Percentiles rank a stretch among this genome's conserved stretches.
phyloP scores from a whole-genome alignment of 2,797 vertebrate species.

The Synaphobranchus kaupii region DNA sequence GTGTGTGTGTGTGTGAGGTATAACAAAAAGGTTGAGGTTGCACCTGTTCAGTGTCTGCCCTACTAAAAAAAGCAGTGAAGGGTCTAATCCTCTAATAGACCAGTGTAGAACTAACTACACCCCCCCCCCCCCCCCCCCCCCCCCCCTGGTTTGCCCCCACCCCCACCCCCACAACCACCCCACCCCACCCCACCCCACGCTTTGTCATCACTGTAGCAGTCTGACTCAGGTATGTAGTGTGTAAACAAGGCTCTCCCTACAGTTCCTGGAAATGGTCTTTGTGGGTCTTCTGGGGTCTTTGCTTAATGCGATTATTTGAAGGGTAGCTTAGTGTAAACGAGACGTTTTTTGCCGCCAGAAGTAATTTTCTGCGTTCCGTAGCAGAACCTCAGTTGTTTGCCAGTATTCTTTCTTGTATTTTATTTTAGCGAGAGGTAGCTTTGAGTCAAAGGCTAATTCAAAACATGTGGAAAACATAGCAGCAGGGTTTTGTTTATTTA shows the following conservation, averaged over 20 bases:
- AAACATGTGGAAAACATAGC: background rate
- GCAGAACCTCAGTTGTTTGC: background rate
- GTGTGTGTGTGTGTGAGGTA: background rate
- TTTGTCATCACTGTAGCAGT: background rate
- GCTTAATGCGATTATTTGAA: slow-evolving; percentile 10
- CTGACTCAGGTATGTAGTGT: slow-evolving; percentile 36
- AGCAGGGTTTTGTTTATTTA: background rate
- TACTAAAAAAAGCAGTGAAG: background rate
- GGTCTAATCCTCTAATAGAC: background rate
- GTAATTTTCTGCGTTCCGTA: background rate
- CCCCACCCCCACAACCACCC: slow-evolving; percentile 9
- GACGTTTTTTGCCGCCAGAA: background rate
- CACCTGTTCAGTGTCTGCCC: background rate
- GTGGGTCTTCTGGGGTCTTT: slow-evolving; percentile 23
- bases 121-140: no score
- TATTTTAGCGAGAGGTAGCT: background rate
- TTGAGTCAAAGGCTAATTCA: background rate
- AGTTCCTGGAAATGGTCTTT: slow-evolving; percentile 57
- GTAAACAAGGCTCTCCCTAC: slow-evolving; percentile 49
- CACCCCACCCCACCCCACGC: slow-evolving; percentile 35
- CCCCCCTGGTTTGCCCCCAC: slow-evolving; percentile 26
- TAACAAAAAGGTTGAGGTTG: background rate
- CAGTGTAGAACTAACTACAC: background rate
- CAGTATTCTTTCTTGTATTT: background rate
- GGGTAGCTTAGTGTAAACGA: slow-evolving; percentile 15